Base-by-base conservation (phyloP, 2,888 invertebrate species). In the Eupithecia tripunctaria region DNA sequence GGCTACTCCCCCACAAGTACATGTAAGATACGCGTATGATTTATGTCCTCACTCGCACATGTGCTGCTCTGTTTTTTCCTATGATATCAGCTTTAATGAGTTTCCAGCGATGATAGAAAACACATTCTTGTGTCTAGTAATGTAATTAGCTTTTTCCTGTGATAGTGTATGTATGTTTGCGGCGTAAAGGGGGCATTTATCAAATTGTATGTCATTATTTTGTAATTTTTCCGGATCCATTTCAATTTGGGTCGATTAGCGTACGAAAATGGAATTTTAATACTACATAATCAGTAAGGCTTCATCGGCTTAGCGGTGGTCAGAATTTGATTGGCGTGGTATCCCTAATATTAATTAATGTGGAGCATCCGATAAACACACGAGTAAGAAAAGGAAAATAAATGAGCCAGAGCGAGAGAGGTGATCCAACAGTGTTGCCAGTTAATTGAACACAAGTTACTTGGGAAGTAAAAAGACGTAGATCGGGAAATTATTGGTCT, bases 261-360 rank as follows among this genome's bases (percentile, higher is more conserved):
- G 79, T 84, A 87, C 82, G 89, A 88, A 92, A 93, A 93, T 93
- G 86, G 89, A 91, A 91, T 92, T 94, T 93, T 93, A 93, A 93
- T 93, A 88, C 91, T 88, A 90, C 90, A 91, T 93, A 93, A 93
- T 93, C 91, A 91, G 91, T 93, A 88, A 83, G 88, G 92, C 89
- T 91, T 89, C 88, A 89, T 88, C 89, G 90, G 92, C 90, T 93
- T 92, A 93, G 88, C 86, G 84, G 88, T 88, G 93, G 92, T 93
- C 93, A 93, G 91, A 93, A 89, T 94, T 93, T 94, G 93, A 94
- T 94, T 93, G 93, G 93, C 92, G 89, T 89, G 88, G 89, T 91
- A 92, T 90, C 89, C 90, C 89, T 85, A 86, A 88, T 88, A 91
- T 90, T 93, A 93, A 94, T 94, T 93, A 93, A 93, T 93, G 91